These are phyloP conservation scores for Coptodon bakossiorum DNA, from an alignment of 2,113 vertebrate species.

Conservation along the genomic window DNA sequence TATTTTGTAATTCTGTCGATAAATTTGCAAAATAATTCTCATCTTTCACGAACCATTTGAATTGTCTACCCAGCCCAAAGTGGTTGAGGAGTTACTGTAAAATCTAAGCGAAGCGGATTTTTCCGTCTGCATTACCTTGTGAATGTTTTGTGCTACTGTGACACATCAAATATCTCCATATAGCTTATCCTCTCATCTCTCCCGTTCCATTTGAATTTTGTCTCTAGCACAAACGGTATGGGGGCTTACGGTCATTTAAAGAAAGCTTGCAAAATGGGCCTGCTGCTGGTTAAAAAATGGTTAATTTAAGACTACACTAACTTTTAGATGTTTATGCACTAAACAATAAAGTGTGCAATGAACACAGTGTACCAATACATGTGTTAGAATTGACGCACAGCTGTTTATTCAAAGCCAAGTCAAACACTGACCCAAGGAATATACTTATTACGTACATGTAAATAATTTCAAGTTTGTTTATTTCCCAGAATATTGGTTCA, in stretches of 20 bases:
- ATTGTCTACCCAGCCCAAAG: background rate
- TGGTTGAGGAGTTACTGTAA: background rate
- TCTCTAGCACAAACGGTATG: background rate
- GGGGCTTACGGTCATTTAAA: background rate
- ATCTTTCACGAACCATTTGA: accelerated
- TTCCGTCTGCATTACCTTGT: background rate
- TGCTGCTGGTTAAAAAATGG: background rate
- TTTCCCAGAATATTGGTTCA: background rate
- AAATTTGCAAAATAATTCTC: background rate
- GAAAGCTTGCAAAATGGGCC: background rate
- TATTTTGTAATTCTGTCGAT: background rate
- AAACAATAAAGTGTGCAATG: background rate
- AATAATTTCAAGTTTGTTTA: background rate
- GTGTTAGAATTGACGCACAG: background rate
- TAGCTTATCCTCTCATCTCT: background rate
- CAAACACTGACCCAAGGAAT: background rate
- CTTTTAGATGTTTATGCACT: background rate
- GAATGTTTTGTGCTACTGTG: background rate
- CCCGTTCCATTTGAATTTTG: background rate
- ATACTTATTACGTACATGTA: background rate
- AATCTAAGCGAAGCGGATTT: background rate
- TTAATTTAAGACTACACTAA: background rate
- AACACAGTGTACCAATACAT: background rate
- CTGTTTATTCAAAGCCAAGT: background rate
- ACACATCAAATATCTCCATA: background rate